Evolutionary conservation across 1,140 invertebrate genomes (phyloP).

Genomic region (Carcinoscorpius rotundicauda): DNA sequence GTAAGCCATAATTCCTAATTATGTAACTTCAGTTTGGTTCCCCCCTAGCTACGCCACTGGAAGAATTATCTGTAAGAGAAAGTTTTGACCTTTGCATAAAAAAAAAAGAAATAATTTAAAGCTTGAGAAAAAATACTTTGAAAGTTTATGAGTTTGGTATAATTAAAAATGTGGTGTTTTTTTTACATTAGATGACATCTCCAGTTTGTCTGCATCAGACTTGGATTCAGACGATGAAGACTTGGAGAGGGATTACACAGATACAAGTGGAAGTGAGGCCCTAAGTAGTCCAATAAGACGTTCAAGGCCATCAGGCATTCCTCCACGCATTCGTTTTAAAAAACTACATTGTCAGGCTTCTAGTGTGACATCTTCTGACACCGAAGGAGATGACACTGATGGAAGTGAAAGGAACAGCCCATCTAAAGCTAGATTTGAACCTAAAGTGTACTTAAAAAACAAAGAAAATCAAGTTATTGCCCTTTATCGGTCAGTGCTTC

Average conservation of each 20-base stretch:
- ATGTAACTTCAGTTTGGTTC: no score
- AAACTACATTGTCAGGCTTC: conserved; percentile 4
- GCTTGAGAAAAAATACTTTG: neutral
- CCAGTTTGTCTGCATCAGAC: conserved; percentile 62
- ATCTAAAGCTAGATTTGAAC: conserved; percentile 25
- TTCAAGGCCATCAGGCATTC: neutral
- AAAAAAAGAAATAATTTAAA: no score
- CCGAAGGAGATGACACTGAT: conserved; percentile 19
- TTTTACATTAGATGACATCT: conserved; percentile 46
- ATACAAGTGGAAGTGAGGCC: conserved; percentile 11
- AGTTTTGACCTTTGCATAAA: no score
- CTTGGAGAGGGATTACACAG: conserved; percentile 12
- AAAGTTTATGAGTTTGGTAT: conserved; percentile 1
- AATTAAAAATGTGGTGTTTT: neutral
- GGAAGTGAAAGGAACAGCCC: conserved; percentile 1
- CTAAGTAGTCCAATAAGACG: conserved; percentile 13
- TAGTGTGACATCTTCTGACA: conserved; percentile 13
- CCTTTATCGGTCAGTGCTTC: conserved; percentile 50
- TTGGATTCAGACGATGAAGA: conserved; percentile 49
- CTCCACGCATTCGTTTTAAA: neutral
- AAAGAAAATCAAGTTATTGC: conserved; percentile 51
- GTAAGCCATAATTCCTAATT: no score
- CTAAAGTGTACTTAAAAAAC: conserved; percentile 60
- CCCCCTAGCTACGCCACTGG: no score
- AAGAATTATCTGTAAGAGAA: no score